These are phyloP conservation scores for Bombus haemorrhoidalis DNA, from an alignment of 1,140 invertebrate species.

Conservation along the genomic window DNA sequence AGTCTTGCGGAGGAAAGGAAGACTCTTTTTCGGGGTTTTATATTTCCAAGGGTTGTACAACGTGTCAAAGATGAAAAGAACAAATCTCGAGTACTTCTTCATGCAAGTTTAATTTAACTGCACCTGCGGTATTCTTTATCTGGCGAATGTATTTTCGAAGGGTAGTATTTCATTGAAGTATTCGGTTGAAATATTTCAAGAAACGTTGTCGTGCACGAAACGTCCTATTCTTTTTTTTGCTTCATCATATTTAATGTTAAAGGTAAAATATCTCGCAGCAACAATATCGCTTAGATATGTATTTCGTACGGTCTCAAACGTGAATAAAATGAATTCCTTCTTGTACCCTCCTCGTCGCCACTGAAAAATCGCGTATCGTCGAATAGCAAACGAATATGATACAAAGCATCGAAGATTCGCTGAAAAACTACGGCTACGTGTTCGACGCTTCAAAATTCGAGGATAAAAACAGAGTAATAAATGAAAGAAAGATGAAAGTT, in stretches of 20 bases:
- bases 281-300: not conserved
- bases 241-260: not conserved
- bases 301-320: not conserved
- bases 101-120: not conserved
- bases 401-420: no score
- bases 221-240: no score
- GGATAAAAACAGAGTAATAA: no score
- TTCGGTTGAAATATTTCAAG: not conserved
- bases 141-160: not conserved
- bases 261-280: not conserved
- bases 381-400: no score
- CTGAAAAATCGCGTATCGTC: not conserved
- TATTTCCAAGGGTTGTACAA: not conserved
- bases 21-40: no score
- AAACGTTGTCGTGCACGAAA: not conserved
- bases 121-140: not conserved
- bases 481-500: no score
- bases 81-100: not conserved
- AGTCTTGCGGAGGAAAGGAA: no score
- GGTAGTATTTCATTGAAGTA: not conserved
- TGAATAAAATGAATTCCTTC: not conserved
- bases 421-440: no score
- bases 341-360: not conserved
- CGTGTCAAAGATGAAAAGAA: no score
- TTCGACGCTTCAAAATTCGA: no score